Evolutionary conservation across 2,888 invertebrate species (phyloP).

Genomic region (Heterodera filipjevi): DNA sequence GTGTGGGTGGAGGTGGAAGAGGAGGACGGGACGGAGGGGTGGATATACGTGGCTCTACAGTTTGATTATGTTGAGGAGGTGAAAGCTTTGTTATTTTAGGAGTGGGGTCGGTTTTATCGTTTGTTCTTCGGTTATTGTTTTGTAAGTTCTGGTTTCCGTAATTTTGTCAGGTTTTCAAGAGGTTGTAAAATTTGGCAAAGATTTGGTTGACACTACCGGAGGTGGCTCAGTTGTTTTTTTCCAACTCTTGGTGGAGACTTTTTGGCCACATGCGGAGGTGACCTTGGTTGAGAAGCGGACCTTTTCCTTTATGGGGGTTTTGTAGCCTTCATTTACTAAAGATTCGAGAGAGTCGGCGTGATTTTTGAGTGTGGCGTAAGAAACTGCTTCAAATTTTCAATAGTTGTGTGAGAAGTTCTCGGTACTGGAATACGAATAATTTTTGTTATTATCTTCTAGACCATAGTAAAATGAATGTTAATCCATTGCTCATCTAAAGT

Average conservation of each 20-base stretch:
- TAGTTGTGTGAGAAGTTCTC: neutral
- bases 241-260: neutral
- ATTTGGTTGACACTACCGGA: too few species aligned
- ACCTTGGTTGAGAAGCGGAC: neutral
- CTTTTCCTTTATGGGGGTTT: neutral
- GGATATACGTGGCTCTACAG: too few species aligned
- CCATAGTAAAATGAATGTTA: constrained; percentile 2
- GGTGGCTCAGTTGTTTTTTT: too few species aligned
- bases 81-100: too few species aligned
- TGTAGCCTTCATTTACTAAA: neutral
- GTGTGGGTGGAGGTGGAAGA: too few species aligned
- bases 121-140: too few species aligned
- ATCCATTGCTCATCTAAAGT: constrained; percentile 15
- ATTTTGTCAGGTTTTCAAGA: too few species aligned
- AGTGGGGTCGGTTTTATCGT: too few species aligned
- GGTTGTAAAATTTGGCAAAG: too few species aligned
- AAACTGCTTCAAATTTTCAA: neutral
- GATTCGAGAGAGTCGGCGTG: neutral
- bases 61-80: too few species aligned
- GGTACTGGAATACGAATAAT: neutral
- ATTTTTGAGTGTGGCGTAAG: neutral
- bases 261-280: neutral
- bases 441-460: neutral
- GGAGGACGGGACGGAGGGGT: too few species aligned
- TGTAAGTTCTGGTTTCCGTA: too few species aligned